Evolutionary conservation across 2,113 vertebrate genomes (phyloP), one percentile per base, ranked within the genome.

Genomic region (Podarcis muralis): DNA sequence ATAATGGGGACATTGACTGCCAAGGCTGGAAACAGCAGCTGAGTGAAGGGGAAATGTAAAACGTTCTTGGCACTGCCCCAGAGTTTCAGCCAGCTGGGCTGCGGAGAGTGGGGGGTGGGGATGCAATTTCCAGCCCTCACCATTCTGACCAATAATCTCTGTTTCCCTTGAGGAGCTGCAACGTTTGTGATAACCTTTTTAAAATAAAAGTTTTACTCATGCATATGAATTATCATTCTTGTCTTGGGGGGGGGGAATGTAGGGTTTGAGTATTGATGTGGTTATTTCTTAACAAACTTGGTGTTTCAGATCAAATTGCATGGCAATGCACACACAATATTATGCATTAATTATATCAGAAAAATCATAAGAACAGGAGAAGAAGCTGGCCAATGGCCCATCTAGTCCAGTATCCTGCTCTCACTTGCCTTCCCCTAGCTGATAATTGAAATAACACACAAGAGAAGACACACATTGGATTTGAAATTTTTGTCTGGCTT

Each of bases 1-100:
- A 93, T 90, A 95, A 94, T 93, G 83, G 93, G 79, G 2, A 88
- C 59, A 89, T 68, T 18, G 11, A 35, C 76, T 93, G 95, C 94
- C 95, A 95, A 94, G 37, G 89, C 87, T 96, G 91, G 94, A 95
- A 92, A 92, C 92, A 93, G 92, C 93, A 95, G 92, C 94, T 0
- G 87, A 95, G 85, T 72, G 93, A 96, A 95, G 92, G 91, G 93
- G 93, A 96, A 95, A 95, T 92, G 88, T 95, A 94, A 93, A 94
- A 93, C 90, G 77, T 90, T 95, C 87, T 95, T 96, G 95, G 95
- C 95, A 93, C 65, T 32, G 66, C 79, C 81, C 82, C 71, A 74
- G 74, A 88, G 80, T 93, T 93, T 95, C 87, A 93, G 93, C 92
- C 90, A 94, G 93, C 94, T 95, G 91, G 69, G 72, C 18, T 62